Evolutionary conservation across 1,140 invertebrate species (phyloP), one percentile per base, ranked within the genome.

Genomic region (Drosophila melanica): DNA sequence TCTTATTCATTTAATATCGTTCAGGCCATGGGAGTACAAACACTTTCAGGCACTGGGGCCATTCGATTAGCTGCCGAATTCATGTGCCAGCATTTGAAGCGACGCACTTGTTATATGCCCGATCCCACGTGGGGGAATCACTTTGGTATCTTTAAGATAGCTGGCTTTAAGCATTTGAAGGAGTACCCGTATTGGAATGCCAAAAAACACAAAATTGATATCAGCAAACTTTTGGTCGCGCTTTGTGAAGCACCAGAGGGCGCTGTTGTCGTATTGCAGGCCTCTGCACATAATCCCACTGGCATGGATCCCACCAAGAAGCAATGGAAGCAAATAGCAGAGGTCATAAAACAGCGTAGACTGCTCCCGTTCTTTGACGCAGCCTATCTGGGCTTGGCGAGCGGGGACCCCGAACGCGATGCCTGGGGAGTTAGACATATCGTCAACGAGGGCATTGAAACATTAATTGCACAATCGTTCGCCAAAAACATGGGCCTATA

Each of bases 231-330:
- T 1, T 37, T 76, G 73, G 70, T 67, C 81, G 81, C 73, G 89
- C 94, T 93, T 23, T 92, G 97, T 95, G 96, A 97, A 94, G 98
- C 98, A 47, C 98, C 98, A 11, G 96, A 98, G 84, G 95, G 95
- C 55, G 96, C 98, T 4, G 95, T 99, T 9, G 96, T 99, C 89
- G 93, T 99, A 37, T 93, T 99, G 0, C 99, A 99, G 92, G 98
- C 98, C 8, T 99, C 98, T 94, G 99, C 98, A 27, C 98, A 99
- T 92, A 99, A 99, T 94, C 99, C 99, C 10, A 99, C 98, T 47
- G 99, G 99, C 60, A 98, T 99, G 45, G 97, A 98, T 93, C 97
- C 97, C 4, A 96, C 94, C 90, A 95, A 95, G 39, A 96, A 98
- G 71, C 97, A 99, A 92, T 99, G 98, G 98, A 95, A 95, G 41